Evolutionary conservation across 1,140 invertebrate species (phyloP).

Genomic region (Cotesia chilonis): DNA sequence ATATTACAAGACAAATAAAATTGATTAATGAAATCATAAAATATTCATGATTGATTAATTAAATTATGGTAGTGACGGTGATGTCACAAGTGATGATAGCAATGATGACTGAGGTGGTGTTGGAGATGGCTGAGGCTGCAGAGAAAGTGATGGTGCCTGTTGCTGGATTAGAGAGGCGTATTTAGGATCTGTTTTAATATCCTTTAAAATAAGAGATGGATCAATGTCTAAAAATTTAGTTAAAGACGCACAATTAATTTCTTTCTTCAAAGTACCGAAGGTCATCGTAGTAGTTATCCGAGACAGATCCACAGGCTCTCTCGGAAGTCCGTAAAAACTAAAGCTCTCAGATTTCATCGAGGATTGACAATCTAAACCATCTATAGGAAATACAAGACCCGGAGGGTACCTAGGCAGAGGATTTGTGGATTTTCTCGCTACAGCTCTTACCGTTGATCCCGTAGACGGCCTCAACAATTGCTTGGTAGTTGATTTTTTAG

Average conservation of each 20-base stretch:
- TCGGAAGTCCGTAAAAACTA: slow-evolving; percentile 48
- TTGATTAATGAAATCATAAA: background rate
- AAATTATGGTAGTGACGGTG: background rate
- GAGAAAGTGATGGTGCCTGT: too few relatives aligned
- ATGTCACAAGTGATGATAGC: background rate
- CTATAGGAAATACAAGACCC: slow-evolving; percentile 29
- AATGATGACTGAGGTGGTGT: too few relatives aligned
- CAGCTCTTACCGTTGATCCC: slow-evolving; percentile 47
- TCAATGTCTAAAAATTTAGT: slow-evolving; percentile 57
- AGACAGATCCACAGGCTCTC: slow-evolving; percentile 46
- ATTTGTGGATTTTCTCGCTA: slow-evolving; percentile 61
- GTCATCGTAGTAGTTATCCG: slow-evolving; percentile 56
- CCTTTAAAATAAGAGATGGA: slow-evolving; percentile 40
- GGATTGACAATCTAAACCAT: slow-evolving; percentile 5
- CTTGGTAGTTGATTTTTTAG: slow-evolving; percentile 59
- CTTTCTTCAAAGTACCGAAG: slow-evolving; percentile 52
- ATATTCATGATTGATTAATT: too few relatives aligned
- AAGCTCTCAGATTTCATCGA: slow-evolving; percentile 37
- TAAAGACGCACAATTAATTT: slow-evolving; percentile 55
- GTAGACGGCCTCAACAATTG: slow-evolving; percentile 22
- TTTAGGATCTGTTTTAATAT: slow-evolving; percentile 27
- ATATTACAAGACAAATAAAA: slow-evolving; percentile 8
- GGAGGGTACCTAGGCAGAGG: slow-evolving; percentile 48
- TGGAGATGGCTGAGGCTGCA: too few relatives aligned
- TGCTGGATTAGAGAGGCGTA: background rate